Base-by-base conservation (phyloP, 2,113 vertebrate species). In the Nematolebias whitei region DNA sequence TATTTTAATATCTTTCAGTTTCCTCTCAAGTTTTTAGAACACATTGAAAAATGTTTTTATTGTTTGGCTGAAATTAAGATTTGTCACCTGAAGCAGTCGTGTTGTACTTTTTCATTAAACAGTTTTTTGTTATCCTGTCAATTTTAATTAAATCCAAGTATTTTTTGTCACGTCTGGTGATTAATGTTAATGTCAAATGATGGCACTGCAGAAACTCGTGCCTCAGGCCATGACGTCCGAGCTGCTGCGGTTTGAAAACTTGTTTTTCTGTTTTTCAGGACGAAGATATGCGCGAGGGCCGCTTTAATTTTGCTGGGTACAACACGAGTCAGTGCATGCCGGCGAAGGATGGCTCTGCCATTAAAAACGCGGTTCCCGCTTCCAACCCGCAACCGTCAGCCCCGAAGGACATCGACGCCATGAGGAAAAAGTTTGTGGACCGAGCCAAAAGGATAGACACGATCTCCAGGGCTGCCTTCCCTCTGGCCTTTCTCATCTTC, bases 391-490 rank as follows among this genome's bases (percentile, higher is more conserved):
- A 87, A 50, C 92, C 91, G 2, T 82, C 92, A 13, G 87, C 84
- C 47, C 93, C 92, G 16, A 97, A 94, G 88, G 96, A 99, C 92
- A 86, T 89, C 1, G 96, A 99, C 1, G 91, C 91, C 60, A 96
- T 96, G 87, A 96, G 91, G 88, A 98, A 96, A 93, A 98, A 96
- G 91, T 99, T 98, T 91, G 94, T 99, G 84, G 98, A 99, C 89
- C 91, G 96, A 74, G 98, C 98, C 63, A 99, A 99, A 94, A 94
- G 97, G 86, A 99, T 99, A 82, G 97, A 99, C 90, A 99, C 97
- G 0, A 94, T 99, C 90, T 98, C 97, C 41, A 93, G 98, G 55
- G 98, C 96, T 41, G 97, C 96, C 1, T 99, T 99, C 84, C 98
- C 98, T 3, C 70, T 99, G 79, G 98, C 96, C 51, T 99, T 99